Evolutionary conservation across 2,113 vertebrate genomes (phyloP).

Genomic region (human (Homo sapiens)): GRCh38 chr11:44817001-44817500

Average conservation of each 20-base stretch:
- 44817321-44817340: not conserved
- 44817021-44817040: not conserved
- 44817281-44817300: not conserved
- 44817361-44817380: not conserved
- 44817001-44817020: not conserved
- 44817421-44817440: not conserved
- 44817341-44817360: not conserved
- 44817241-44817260: not conserved
- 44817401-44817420: not conserved
- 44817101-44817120: not conserved
- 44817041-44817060: not conserved
- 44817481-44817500: not conserved
- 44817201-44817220: not conserved
- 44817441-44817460: not conserved
- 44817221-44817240: not conserved
- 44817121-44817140: too few relatives aligned
- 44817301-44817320: not conserved
- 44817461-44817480: not conserved
- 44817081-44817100: not conserved
- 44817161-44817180: accelerated
- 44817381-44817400: not conserved
- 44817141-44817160: not conserved
- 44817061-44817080: not conserved
- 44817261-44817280: not conserved
- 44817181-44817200: not conserved